These are phyloP conservation scores for Penaeus japonicus DNA, from an alignment of 1,140 invertebrate species.

Conservation along the genomic window DNA sequence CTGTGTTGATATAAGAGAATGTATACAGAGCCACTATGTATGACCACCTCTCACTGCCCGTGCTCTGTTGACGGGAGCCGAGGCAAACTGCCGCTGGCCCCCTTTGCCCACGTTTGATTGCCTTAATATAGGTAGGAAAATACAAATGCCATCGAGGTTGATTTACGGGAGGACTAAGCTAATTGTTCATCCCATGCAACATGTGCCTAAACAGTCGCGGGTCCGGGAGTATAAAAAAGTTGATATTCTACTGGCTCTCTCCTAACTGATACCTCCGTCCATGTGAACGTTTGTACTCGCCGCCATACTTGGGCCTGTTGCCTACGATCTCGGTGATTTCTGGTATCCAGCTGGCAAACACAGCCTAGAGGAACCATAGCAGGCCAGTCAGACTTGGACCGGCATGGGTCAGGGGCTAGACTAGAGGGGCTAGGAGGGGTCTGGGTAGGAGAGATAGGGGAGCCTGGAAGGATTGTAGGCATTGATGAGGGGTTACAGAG, in stretches of 20 bases:
- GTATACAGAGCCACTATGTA: conserved; percentile 37
- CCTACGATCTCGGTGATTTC: conserved; percentile 98
- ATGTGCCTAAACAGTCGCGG: conserved; percentile 55
- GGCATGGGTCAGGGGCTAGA: conserved; percentile 40
- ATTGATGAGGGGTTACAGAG: conserved; percentile 13
- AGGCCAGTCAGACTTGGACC: conserved; percentile 59
- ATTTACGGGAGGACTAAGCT: conserved; percentile 53
- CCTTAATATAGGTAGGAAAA: conserved; percentile 47
- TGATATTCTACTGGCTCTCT: conserved; percentile 53
- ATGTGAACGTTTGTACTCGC: conserved; percentile 74
- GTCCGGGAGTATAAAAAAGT: conserved; percentile 49
- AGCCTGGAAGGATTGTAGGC: neutral
- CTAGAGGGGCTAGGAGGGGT: conserved; percentile 27
- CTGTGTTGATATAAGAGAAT: conserved; percentile 22
- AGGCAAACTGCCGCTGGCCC: conserved; percentile 43
- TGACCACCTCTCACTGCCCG: conserved; percentile 47
- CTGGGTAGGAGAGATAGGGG: neutral
- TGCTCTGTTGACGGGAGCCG: conserved; percentile 51
- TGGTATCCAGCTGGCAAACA: conserved; percentile 99
- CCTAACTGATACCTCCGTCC: conserved; percentile 86
- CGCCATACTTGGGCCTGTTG: conserved; percentile 97
- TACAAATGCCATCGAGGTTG: conserved; percentile 52
- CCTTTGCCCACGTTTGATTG: conserved; percentile 48
- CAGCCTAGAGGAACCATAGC: conserved; percentile 74
- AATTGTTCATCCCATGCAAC: conserved; percentile 54